Evolutionary conservation across 2,888 invertebrate species (phyloP), one percentile per base, ranked within the genome.

Genomic region (Bugula neritina): DNA sequence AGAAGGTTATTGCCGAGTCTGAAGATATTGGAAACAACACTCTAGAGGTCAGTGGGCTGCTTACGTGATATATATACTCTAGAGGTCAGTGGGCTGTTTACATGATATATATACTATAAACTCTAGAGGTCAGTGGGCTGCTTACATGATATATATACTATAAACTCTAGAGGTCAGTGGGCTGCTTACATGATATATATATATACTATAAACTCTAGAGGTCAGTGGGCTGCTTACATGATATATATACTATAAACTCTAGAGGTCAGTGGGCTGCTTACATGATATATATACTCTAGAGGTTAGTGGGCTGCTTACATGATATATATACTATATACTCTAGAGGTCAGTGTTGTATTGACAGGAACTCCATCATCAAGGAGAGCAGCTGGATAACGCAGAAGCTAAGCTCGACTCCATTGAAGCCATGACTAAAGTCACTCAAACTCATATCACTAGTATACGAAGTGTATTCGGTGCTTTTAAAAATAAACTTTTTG

Each of bases 401-500:
- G 70, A 70, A 23, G 52, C 23, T 2, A 70, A n/a, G 31, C 52
- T 70, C 3, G 70, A 70, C 25, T 54, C 70, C 17, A 70, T 70
- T 5, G n/a, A 34, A 3, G 43, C n/a, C 13, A 54, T 31, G n/a
- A 52, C 70, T 29, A 70, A 70, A 54, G 52, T 70, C 3, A 70
- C 70, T 1, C 70, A 70, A 29, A n/a, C 27, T 5, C 70, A 70
- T 29, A 34, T 70, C 25, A 70, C 35, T n/a, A 29, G 52, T 10
- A 70, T 70, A 10, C 10, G 29, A 23, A 70, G 70, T 31, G 52
- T 70, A 10, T 70, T 70, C 43, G 70, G 70, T 29, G 17, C 52
- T 10, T 10, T 70, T 2, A 70, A 70, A 52, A 77, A 74, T 58
- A 13, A 55, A n/a, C 5, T 63, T 2, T 63, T 63, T 31, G 63